Base-by-base conservation (phyloP, 2,113 vertebrate species). In the Erythrolamprus reginae region DNA sequence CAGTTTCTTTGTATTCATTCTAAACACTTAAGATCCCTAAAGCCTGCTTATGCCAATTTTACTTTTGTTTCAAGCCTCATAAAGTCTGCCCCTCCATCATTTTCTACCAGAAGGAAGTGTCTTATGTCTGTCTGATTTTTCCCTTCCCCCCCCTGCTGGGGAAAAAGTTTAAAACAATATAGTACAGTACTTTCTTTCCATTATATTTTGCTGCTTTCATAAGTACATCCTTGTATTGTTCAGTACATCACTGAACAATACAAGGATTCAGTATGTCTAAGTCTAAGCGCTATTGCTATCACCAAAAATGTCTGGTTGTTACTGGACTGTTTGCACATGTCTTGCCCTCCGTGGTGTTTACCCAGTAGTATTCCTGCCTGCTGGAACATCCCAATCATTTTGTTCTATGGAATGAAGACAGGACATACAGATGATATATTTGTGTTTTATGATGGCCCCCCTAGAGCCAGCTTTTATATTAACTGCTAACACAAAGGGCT, bases 401-500 rank as follows among this genome's bases (percentile, higher is more conserved):
- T 38, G 51, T 83, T 61, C 13, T 50, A 45, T 58, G 82, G 89
- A 85, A 84, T 50, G 51, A 87, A 86, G 58, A 88, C 42, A 9
- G 89, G 42, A 56, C 42, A 88, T 42, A 56, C 42, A 87, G 88
- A 88, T 53, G 70, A 77, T 77, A 33, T 89, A 85, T n/a, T 50
- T 77, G 50, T 85, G 52, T 45, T 88, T 88, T 84, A 50, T 10
- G 17, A 58, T 12, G 65, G 1, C 21, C 82, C 50, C 82, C 12
- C 86, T 77, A 87, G 58, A 88, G 82, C 42, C 86, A 85, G 89
- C 38, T 90, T 90, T 90, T 88, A 82, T 88, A 85, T 90, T 88
- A 90, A 90, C 89, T 85, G 38, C 86, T 90, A 70, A 90, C 86
- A 90, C 92, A 92, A 92, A 92, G 28, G 45, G 7, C n/a, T 70